A percentile compares a stretch with the other conserved stretches of the same genome.
Evolutionary conservation across 2,888 invertebrate species (phyloP).

Genomic region (Philonicus albiceps): DNA sequence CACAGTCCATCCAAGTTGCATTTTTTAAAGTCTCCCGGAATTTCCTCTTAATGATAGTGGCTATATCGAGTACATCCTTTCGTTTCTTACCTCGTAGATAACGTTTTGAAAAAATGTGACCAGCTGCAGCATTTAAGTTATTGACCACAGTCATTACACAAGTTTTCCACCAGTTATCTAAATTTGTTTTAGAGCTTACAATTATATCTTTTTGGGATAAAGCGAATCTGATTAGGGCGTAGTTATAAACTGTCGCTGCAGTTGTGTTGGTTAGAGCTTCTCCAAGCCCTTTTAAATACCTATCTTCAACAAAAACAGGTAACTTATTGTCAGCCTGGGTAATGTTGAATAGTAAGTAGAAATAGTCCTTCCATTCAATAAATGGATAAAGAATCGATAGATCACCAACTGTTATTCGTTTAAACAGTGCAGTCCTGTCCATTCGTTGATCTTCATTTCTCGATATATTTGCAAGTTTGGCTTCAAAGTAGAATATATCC

Average conservation of each 20-base stretch:
- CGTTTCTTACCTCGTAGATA: not conserved
- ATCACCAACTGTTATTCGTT: slow-evolving; percentile 16
- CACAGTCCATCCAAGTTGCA: slow-evolving; percentile 5
- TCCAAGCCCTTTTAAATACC: slow-evolving; percentile 26
- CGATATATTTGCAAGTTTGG: slow-evolving; percentile 45
- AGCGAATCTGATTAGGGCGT: not conserved
- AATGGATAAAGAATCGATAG: slow-evolving; percentile 22
- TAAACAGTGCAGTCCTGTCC: slow-evolving; percentile 42
- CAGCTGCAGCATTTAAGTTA: slow-evolving; percentile 72
- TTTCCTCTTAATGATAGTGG: not conserved
- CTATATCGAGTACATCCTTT: not conserved
- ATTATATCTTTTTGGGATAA: slow-evolving; percentile 15
- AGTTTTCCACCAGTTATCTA: slow-evolving; percentile 71
- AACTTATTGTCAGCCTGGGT: not conserved
- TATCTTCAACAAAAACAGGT: slow-evolving; percentile 11
- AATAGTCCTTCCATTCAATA: slow-evolving; percentile 43
- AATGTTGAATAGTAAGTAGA: slow-evolving; percentile 24
- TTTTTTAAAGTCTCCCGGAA: not conserved
- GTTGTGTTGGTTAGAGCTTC: not conserved
- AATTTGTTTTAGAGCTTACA: not conserved
- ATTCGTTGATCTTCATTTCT: slow-evolving; percentile 35
- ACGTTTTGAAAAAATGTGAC: slow-evolving; percentile 67
- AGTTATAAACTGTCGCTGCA: slow-evolving; percentile 39
- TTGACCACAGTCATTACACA: slow-evolving; percentile 87
- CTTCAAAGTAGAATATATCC: slow-evolving; percentile 46